Evolutionary conservation across 1,140 invertebrate genomes (phyloP).

Genomic region (Lordiphosa clarofinis): DNA sequence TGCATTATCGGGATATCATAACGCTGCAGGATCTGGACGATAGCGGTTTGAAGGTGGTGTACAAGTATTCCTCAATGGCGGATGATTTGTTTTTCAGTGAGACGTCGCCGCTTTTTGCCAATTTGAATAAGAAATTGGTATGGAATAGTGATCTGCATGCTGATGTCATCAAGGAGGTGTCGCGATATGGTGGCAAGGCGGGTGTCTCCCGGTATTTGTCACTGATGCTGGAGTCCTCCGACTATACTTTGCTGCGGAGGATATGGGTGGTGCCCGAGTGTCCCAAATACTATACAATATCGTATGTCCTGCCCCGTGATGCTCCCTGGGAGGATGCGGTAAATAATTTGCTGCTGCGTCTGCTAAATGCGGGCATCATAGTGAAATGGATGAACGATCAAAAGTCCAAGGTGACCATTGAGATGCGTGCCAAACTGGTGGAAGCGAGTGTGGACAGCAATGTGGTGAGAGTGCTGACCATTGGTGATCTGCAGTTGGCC

Average conservation of each 20-base stretch:
- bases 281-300: conserved; percentile 75
- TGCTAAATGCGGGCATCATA: conserved; percentile 58
- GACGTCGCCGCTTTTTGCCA: conserved; percentile 63
- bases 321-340: conserved; percentile 64
- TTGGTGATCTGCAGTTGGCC: conserved; percentile 64
- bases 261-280: conserved; percentile 75
- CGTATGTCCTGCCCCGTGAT: conserved; percentile 69
- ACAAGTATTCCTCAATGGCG: conserved; percentile 76
- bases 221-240: conserved; percentile 55
- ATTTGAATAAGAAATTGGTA: conserved; percentile 62
- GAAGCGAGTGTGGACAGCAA: conserved; percentile 22
- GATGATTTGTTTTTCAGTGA: conserved; percentile 77
- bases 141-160: conserved; percentile 55
- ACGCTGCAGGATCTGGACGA: conserved; percentile 79
- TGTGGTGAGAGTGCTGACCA: conserved; percentile 49
- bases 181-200: conserved; percentile 52
- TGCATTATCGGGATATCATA: conserved; percentile 79
- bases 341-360: conserved; percentile 55
- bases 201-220: conserved; percentile 58
- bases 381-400: conserved; percentile 68
- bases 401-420: conserved; percentile 30
- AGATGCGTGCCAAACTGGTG: conserved; percentile 22
- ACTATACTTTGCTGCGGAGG: conserved; percentile 35
- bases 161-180: conserved; percentile 59
- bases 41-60: conserved; percentile 68